A percentile compares a stretch with the other conserved stretches of the same genome.
Evolutionary conservation across 2,113 vertebrate genomes (phyloP).

Genomic region (Microtus ochrogaster): DNA sequence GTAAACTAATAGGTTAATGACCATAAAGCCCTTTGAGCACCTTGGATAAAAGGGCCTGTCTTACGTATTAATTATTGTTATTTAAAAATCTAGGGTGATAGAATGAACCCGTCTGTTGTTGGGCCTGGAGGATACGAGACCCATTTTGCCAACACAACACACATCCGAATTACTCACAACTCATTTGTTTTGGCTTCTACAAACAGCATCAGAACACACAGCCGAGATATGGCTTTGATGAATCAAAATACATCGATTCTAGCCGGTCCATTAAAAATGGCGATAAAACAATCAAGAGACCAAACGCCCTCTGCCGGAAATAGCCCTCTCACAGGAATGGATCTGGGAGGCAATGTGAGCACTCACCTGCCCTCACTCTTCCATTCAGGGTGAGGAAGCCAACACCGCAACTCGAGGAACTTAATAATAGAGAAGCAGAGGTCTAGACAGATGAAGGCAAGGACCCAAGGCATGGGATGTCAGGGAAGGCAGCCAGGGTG

Average conservation of each 20-base stretch:
- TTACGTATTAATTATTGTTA: conserved; percentile 73
- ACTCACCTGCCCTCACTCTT: neutral
- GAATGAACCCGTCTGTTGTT: conserved; percentile 40
- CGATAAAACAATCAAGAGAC: conserved; percentile 55
- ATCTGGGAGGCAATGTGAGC: neutral
- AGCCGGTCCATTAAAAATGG: conserved; percentile 27
- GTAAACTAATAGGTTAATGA: conserved; percentile 66
- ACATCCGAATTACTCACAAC: conserved; percentile 31
- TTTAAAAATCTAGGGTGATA: conserved; percentile 61
- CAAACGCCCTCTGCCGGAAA: conserved; percentile 12
- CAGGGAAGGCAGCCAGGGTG: neutral
- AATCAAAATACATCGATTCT: conserved; percentile 43
- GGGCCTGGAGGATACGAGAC: neutral
- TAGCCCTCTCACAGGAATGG: conserved; percentile 17
- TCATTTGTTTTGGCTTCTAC: conserved; percentile 52
- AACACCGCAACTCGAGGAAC: neutral
- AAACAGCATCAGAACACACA: conserved; percentile 6
- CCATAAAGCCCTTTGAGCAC: conserved; percentile 73
- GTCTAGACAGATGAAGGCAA: neutral
- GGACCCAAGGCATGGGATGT: no score
- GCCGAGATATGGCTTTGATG: conserved; percentile 59
- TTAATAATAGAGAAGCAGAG: neutral
- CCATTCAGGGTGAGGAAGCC: conserved; percentile 5
- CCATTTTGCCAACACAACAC: neutral
- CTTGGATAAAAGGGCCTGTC: conserved; percentile 74